Conservation (phyloP, 2,797 vertebrate genomes). For the Pangasius sanitwongsei region DNA sequence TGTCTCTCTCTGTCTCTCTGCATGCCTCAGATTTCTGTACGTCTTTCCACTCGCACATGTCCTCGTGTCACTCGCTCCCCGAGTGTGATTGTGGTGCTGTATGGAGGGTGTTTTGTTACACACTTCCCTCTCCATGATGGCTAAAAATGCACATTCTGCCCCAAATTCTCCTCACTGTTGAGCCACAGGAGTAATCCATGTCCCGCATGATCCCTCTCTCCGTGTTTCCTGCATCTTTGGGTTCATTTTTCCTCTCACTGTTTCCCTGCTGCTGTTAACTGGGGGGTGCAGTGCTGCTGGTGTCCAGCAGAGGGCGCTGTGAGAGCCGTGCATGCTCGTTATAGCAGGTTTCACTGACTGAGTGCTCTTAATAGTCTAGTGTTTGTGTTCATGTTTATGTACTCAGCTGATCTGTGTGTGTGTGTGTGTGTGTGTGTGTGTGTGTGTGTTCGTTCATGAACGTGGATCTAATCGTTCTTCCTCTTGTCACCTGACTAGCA, state of each 20-base stretch:
- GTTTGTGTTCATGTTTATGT: not conserved
- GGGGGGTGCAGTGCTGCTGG: constrained; percentile 49
- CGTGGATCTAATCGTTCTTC: constrained; percentile 91
- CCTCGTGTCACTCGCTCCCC: not conserved
- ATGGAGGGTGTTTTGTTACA: not conserved
- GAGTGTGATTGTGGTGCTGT: not conserved
- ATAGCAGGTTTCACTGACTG: constrained; percentile 4
- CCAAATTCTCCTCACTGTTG: constrained; percentile 27
- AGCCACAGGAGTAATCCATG: not conserved
- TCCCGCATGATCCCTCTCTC: constrained; percentile 2
- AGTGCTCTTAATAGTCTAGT: constrained; percentile 15
- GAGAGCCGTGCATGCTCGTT: constrained; percentile 16
- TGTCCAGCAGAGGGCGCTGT: constrained; percentile 41
- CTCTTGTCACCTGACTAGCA: constrained; percentile 99
- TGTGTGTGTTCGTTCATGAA: constrained; percentile 67
- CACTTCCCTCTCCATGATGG: constrained; percentile 10
- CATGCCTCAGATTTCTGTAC: constrained; percentile 9
- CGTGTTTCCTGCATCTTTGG: not conserved
- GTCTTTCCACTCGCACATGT: not conserved
- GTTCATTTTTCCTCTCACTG: not conserved
- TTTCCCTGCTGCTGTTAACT: not conserved
- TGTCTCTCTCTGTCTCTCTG: not conserved
- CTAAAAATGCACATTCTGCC: constrained; percentile 45
- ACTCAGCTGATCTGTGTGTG: constrained; percentile 10
- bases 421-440: constrained; percentile 25